Base-by-base conservation (phyloP, 2,888 invertebrate genomes). In the Hartigia nigra region DNA sequence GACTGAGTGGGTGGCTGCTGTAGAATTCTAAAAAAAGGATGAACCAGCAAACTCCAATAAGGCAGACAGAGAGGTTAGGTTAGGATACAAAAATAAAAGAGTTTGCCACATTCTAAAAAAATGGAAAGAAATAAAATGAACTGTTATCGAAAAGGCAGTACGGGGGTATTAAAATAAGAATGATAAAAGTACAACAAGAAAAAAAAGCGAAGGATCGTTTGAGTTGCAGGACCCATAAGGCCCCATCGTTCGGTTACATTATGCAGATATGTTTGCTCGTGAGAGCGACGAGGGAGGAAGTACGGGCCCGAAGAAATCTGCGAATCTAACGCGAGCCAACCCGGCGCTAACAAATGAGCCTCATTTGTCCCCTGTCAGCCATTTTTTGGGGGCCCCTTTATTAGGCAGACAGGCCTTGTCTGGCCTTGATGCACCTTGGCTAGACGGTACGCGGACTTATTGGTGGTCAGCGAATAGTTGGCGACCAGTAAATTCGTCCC, bases 281-380 rank as follows among this genome's bases (percentile, higher is more conserved):
- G 55, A 55, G 55, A 23, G 55, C 55, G 55, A 55, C 9, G 55
- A 55, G 55, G 55, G 23, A 55, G 55, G 55, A 55, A 55, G 55
- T 55, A 55, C 23, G 36, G 23, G 74, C 76, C 76, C 76, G 76
- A 77, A 83, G 80, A 83, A 78, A 76, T 36, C 55, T 69, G 77
- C 75, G 74, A 72, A 79, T 39, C 77, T 81, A 81, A 80, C 81
- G 81, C 83, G 83, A 84, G 83, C 81, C 86, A 86, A 86, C 81
- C 85, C 83, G 85, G 87, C 86, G 88, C 87, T 88, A 88, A 89
- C 87, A 89, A 89, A 89, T 88, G 87, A 82, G 83, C 82, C 86
- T 88, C 89, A 86, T 89, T 89, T 89, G 88, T 89, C 85, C 86
- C 82, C 85, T 87, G 88, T 87, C 89, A 87, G 87, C 86, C 85